These are phyloP conservation scores for Peromyscus melanophrys DNA, from an alignment of 2,797 vertebrate species.

Conservation along the genomic window DNA sequence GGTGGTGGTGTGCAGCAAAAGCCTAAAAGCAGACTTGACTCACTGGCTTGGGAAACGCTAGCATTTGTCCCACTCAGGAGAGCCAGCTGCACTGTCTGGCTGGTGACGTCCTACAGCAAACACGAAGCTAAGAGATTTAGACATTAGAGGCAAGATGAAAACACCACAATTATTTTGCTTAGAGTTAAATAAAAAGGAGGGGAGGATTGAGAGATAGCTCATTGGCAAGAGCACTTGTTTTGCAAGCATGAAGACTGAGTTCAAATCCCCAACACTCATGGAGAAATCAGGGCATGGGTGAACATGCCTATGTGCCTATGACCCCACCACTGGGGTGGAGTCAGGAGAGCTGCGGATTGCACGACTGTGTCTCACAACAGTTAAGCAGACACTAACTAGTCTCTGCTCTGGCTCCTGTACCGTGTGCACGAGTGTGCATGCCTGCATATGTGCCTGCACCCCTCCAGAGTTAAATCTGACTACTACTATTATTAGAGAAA, in stretches of 20 bases:
- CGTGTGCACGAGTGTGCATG: not conserved
- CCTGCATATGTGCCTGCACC: not conserved
- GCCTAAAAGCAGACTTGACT: not conserved
- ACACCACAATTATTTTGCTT: not conserved
- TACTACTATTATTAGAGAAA: not conserved
- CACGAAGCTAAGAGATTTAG: not conserved
- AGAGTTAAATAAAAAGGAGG: not conserved
- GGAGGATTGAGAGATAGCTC: not conserved
- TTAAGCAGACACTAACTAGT: not conserved
- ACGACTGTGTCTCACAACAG: not conserved
- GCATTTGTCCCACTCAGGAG: not conserved
- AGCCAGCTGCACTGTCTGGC: not conserved
- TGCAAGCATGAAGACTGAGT: not conserved
- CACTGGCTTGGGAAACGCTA: slow-evolving; percentile 4
- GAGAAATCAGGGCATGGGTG: not conserved
- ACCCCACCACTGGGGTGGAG: not conserved
- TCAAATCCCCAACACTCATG: not conserved
- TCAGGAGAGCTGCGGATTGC: not conserved
- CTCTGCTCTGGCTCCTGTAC: not conserved
- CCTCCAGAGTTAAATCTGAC: not conserved
- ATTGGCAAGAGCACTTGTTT: not conserved
- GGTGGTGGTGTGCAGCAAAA: not conserved
- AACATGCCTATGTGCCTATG: not conserved
- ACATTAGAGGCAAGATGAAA: not conserved
- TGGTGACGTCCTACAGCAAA: not conserved